Percentiles rank a stretch among this genome's conserved stretches.
These are phyloP conservation scores for Carpatolechia fugitivella DNA, from an alignment of 2,888 invertebrate species.

Conservation along the genomic window DNA sequence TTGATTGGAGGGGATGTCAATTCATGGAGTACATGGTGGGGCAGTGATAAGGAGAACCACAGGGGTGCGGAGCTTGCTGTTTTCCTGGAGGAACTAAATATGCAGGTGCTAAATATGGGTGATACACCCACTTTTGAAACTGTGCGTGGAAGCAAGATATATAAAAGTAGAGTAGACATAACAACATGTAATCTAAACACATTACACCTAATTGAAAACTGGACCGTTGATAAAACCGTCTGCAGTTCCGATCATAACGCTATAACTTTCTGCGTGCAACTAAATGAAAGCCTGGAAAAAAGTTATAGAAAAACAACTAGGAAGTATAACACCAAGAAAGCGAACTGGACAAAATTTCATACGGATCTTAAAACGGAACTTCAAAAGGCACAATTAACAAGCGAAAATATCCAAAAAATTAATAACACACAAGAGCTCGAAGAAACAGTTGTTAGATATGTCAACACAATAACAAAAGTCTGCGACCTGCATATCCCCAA, in stretches of 20 bases:
- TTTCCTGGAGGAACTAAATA: constrained; percentile 2
- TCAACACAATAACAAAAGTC: no score
- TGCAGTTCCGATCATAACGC: constrained; percentile 20
- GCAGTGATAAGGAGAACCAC: constrained; percentile 17
- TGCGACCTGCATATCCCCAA: no score
- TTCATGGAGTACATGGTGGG: constrained; percentile 22
- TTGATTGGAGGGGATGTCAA: neutral
- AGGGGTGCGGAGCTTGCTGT: constrained; percentile 19
- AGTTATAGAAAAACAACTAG: no score
- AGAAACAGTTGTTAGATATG: no score
- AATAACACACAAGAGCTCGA: no score
- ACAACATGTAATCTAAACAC: neutral
- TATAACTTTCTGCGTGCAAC: no score
- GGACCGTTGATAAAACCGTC: constrained; percentile 16
- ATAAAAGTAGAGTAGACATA: neutral
- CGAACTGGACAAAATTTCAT: no score
- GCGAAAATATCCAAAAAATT: no score
- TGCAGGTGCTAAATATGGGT: constrained; percentile 15
- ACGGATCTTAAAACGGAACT: no score
- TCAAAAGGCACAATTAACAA: no score
- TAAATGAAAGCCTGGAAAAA: no score
- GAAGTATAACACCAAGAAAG: no score
- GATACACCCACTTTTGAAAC: constrained; percentile 18
- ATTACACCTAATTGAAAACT: constrained; percentile 12
- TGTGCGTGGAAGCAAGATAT: neutral